Conservation (phyloP, 2,888 invertebrate genomes). For the Laothoe populi region DNA sequence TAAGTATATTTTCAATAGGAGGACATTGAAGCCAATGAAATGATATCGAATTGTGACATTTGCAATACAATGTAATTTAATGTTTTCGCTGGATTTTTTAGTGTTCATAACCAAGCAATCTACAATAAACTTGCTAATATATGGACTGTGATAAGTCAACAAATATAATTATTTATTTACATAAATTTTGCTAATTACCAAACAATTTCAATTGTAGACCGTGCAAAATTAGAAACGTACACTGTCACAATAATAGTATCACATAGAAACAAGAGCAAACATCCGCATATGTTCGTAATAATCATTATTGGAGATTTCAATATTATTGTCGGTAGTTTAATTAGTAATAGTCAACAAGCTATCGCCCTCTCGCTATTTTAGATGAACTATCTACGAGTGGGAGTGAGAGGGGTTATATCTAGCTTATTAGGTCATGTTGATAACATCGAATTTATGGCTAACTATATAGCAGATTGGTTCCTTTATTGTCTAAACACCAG, state of each 20-base stretch:
- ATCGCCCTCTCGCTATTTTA: conserved; percentile 31
- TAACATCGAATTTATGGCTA: conserved; percentile 41
- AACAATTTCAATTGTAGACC: neutral
- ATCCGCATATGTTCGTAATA: conserved; percentile 5
- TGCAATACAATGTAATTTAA: too few relatives aligned
- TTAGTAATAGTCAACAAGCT: conserved; percentile 14
- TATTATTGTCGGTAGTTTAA: conserved; percentile 31
- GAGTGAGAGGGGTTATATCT: conserved; percentile 32
- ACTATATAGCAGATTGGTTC: conserved; percentile 44
- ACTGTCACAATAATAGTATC: neutral
- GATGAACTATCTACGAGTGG: conserved; percentile 4
- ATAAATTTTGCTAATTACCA: neutral
- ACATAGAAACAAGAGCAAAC: neutral
- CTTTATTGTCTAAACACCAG: conserved; percentile 46
- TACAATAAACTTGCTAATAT: too few relatives aligned
- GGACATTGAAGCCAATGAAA: too few relatives aligned
- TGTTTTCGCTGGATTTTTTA: too few relatives aligned
- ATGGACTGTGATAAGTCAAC: neutral
- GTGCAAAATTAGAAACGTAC: conserved; percentile 16
- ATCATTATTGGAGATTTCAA: conserved; percentile 35
- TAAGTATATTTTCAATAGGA: too few relatives aligned
- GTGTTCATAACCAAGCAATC: too few relatives aligned
- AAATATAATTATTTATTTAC: neutral
- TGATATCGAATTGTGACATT: too few relatives aligned
- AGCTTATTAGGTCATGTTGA: conserved; percentile 33